These are phyloP conservation scores for Diacarnus erythraeanus DNA, from an alignment of 37 sponge, comb jelly and placozoan genomes.

Conservation along the genomic window DNA sequence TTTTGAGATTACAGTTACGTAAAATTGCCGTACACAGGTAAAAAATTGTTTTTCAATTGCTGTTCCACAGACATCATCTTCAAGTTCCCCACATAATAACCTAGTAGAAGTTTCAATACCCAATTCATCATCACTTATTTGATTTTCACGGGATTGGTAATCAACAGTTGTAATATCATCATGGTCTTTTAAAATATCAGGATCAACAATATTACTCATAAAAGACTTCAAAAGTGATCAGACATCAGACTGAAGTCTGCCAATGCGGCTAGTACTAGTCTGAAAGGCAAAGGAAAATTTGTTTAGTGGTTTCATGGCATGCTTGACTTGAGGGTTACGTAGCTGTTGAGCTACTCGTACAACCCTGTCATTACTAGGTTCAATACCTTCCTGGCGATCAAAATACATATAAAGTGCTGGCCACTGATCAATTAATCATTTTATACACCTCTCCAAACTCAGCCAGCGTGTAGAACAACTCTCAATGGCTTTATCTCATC, in stretches of 20 bases:
- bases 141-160: not conserved
- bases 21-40: conserved; percentile 12
- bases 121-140: not conserved
- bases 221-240: not conserved
- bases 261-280: too few species aligned
- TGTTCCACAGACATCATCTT: conserved; percentile 13
- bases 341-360: not conserved
- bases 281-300: conserved; percentile 7
- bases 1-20: conserved; percentile 3
- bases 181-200: not conserved
- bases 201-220: conserved; percentile 29
- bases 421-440: conserved; percentile 43
- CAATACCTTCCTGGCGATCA: conserved; percentile 19
- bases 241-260: conserved; percentile 22
- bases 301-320: conserved; percentile 1
- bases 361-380: not conserved
- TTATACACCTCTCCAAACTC: conserved; percentile 34
- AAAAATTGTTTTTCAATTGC: too few species aligned
- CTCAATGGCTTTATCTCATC: conserved; percentile 16
- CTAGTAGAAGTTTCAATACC: not conserved
- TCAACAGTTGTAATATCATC: conserved; percentile 15
- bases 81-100: conserved; percentile 17
- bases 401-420: conserved; percentile 44
- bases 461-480: conserved; percentile 46
- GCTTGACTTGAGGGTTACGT: not conserved